Evolutionary conservation across 1,140 invertebrate species (phyloP), one percentile per base, ranked within the genome.

Genomic region (Pararge aegeria): DNA sequence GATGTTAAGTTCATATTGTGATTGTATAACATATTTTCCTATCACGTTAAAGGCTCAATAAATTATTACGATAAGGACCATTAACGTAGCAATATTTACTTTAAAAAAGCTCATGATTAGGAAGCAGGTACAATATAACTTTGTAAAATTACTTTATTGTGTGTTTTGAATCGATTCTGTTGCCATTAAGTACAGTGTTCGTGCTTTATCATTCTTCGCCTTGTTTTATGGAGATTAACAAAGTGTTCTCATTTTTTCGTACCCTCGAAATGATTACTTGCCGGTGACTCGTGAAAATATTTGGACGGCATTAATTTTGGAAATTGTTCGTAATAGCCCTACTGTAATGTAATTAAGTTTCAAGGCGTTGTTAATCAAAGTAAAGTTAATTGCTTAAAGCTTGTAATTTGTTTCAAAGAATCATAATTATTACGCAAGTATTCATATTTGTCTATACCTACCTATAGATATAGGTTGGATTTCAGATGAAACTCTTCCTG

Each of bases 211-310:
- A 75, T 66, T 69, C 51, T 44, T 38, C 27, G 55, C 52, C 61
- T 66, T 72, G 61, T 75, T 73, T 76, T 72, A 76, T 70, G 65
- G 56, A 66, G 61, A 68, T 70, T 66, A 73, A 73, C 57, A 64
- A 59, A 64, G 58, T 53, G 51, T 18, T 59, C 53, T 56, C 66
- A 62, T 67, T 71, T 61, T 64, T 70, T 50, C 48, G 29, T 30
- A 55, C 60, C 55, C 34, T 48, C 21, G 49, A 50, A 59, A 54
- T 60, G 60, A 67, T 60, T 63, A 56, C 61, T 53, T 42, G 55
- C 20, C 48, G 50, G 46, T 73, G 62, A 70, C 70, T 74, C 65
- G 65, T 49, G 56, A 53, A 54, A 60, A 60, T 60, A 46, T 60
- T 59, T 60, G 50, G 27, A 37, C 38, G 40, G 7, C 52, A 52